Evolutionary conservation across 2,888 invertebrate species (phyloP).

Genomic region (Esperia sulphurella): DNA sequence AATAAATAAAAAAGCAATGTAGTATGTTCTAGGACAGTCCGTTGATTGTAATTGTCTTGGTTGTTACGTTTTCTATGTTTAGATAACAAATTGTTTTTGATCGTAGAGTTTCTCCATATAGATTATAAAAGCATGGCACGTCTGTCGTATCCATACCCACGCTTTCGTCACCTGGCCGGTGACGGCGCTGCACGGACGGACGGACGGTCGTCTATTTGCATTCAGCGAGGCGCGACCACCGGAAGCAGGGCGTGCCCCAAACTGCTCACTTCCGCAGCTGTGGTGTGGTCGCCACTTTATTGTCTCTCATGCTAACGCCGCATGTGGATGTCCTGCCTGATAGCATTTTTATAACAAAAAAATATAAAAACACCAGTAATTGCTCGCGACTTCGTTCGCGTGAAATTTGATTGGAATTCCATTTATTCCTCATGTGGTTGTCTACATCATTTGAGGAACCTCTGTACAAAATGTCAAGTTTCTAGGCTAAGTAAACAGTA

Average conservation of each 20-base stretch:
- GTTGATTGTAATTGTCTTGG: too few species aligned
- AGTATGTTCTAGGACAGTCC: too few species aligned
- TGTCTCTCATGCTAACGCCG: constrained; percentile 13
- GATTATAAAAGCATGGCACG: not conserved
- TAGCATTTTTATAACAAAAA: too few species aligned
- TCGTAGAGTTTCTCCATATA: not conserved
- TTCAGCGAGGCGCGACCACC: constrained; percentile 68
- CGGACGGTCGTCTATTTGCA: constrained; percentile 54
- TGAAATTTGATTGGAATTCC: too few species aligned
- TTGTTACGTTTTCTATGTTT: not conserved
- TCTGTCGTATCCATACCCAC: constrained; percentile 17
- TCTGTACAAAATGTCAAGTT: too few species aligned
- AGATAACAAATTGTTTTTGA: constrained; percentile 4
- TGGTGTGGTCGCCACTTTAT: constrained; percentile 11
- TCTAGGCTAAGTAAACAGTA: too few species aligned
- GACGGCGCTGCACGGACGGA: constrained; percentile 14
- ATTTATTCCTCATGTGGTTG: too few species aligned
- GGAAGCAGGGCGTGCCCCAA: constrained; percentile 68
- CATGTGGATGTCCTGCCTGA: not conserved
- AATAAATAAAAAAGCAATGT: too few species aligned
- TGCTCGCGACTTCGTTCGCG: too few species aligned
- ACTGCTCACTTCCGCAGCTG: constrained; percentile 62
- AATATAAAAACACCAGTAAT: too few species aligned
- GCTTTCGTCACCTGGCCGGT: constrained; percentile 41
- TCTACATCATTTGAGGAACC: too few species aligned